phyloP scores from a whole-genome alignment of 2,797 vertebrate genomes.

The Crypturellus tataupa region DNA sequence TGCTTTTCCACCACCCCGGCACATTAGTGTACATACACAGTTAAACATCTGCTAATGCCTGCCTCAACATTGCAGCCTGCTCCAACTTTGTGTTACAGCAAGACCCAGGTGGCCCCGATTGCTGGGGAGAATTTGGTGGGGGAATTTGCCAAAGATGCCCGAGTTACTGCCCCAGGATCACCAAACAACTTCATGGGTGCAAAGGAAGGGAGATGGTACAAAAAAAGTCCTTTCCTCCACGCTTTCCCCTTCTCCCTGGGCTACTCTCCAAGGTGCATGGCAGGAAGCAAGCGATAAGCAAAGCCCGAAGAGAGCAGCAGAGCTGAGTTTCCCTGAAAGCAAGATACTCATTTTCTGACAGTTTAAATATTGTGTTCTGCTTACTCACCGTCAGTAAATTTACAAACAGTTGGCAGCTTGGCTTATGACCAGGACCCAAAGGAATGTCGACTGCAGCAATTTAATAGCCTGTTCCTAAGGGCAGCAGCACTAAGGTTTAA shows the following conservation, averaged over 20 bases:
- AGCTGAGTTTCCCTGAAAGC: background rate
- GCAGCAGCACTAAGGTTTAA: slow-evolving; percentile 41
- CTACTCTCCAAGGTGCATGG: background rate
- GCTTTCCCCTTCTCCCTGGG: background rate
- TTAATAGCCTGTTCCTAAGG: slow-evolving; percentile 62
- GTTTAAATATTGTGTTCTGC: slow-evolving; percentile 56
- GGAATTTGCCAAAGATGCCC: background rate
- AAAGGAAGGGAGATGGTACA: background rate
- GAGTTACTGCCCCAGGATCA: background rate
- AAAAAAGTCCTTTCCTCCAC: background rate
- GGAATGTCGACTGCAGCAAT: slow-evolving; percentile 52
- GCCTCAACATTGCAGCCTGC: background rate
- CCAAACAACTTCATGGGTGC: background rate
- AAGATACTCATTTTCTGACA: slow-evolving; percentile 51
- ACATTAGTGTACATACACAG: background rate
- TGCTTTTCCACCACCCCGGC: background rate
- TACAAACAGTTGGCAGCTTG: slow-evolving; percentile 66
- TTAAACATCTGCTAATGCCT: background rate
- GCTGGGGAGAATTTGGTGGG: background rate
- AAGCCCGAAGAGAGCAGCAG: slow-evolving; percentile 28
- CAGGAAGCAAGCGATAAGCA: slow-evolving; percentile 7
- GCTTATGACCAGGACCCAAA: slow-evolving; percentile 62
- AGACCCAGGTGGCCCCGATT: background rate
- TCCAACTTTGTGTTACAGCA: background rate
- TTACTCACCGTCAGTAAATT: slow-evolving; percentile 61